Conservation (phyloP, 53 echinoderm and acorn worm species). For the Hippasteria phrygiana region DNA sequence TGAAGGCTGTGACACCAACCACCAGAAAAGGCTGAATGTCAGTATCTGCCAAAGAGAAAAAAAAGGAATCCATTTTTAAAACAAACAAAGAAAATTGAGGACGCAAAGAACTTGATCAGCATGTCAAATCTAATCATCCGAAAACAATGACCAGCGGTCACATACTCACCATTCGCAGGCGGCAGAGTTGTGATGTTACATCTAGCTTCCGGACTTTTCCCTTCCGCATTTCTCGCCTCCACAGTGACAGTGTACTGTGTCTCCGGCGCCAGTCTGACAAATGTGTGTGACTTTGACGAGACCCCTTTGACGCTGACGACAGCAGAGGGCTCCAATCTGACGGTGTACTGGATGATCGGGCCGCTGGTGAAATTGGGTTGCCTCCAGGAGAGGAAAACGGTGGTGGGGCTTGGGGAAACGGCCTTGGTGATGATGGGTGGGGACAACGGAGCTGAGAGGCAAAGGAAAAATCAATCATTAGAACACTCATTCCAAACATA, state of each 20-base stretch:
- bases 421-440: slow-evolving; percentile 82
- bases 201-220: slow-evolving; percentile 66
- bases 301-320: background rate
- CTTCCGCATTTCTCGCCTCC: slow-evolving; percentile 80
- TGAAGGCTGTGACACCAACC: slow-evolving; percentile 69
- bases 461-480: background rate
- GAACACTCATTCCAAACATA: background rate
- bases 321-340: slow-evolving; percentile 39
- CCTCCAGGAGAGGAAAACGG: slow-evolving; percentile 81
- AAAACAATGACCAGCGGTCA: background rate
- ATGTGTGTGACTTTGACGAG: slow-evolving; percentile 29
- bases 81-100: background rate
- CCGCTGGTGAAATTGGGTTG: slow-evolving; percentile 83
- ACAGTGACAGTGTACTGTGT: slow-evolving; percentile 78
- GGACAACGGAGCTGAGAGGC: slow-evolving; percentile 72
- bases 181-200: slow-evolving; percentile 76
- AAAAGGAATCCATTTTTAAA: no score
- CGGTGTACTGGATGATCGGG: slow-evolving; percentile 66
- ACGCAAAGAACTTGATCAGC: no score
- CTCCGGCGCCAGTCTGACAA: slow-evolving; percentile 52
- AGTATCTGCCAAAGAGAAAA: slow-evolving; percentile 50
- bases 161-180: slow-evolving; percentile 67
- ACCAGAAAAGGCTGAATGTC: slow-evolving; percentile 76
- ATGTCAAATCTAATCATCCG: background rate
- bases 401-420: slow-evolving; percentile 75